Percentiles rank a stretch among this genome's conserved stretches.
phyloP scores from a whole-genome alignment of 2,888 invertebrate species.

The Meteorus colon region DNA sequence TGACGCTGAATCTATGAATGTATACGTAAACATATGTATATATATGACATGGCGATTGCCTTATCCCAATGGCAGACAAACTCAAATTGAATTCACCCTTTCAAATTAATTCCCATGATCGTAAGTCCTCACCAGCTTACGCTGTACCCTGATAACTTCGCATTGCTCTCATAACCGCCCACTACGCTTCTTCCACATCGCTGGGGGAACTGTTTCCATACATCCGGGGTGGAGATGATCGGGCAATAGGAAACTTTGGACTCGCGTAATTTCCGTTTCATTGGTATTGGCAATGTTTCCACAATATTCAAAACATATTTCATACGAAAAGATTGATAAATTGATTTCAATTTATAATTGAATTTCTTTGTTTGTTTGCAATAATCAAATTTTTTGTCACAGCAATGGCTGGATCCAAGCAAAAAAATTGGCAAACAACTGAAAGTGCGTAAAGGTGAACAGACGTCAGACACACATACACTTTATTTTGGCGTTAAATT shows the following conservation, averaged over 20 bases:
- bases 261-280: slow-evolving; percentile 43
- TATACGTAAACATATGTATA: not conserved
- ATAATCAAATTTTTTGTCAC: slow-evolving; percentile 51
- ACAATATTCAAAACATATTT: slow-evolving; percentile 9
- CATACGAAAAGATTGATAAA: not conserved
- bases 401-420: slow-evolving; percentile 96
- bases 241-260: slow-evolving; percentile 44
- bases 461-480: slow-evolving; percentile 81
- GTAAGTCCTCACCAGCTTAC: slow-evolving; percentile 50
- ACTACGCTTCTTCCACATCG: slow-evolving; percentile 28
- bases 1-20: not conserved
- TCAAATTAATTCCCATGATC: slow-evolving; percentile 57
- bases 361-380: not conserved
- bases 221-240: slow-evolving; percentile 41
- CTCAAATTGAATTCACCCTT: slow-evolving; percentile 54
- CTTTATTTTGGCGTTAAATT: slow-evolving; percentile 98
- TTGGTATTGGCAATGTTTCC: not conserved
- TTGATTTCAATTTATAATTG: slow-evolving; percentile 6
- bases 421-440: slow-evolving; percentile 92
- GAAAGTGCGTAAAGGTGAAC: slow-evolving; percentile 77
- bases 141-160: slow-evolving; percentile 42
- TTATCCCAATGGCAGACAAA: slow-evolving; percentile 39
- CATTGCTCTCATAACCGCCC: slow-evolving; percentile 35
- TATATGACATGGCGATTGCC: slow-evolving; percentile 26
- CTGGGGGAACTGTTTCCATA: slow-evolving; percentile 23